Evolutionary conservation across 2,888 invertebrate species (phyloP), one percentile per base, ranked within the genome.

Genomic region (Norana najaformis): DNA sequence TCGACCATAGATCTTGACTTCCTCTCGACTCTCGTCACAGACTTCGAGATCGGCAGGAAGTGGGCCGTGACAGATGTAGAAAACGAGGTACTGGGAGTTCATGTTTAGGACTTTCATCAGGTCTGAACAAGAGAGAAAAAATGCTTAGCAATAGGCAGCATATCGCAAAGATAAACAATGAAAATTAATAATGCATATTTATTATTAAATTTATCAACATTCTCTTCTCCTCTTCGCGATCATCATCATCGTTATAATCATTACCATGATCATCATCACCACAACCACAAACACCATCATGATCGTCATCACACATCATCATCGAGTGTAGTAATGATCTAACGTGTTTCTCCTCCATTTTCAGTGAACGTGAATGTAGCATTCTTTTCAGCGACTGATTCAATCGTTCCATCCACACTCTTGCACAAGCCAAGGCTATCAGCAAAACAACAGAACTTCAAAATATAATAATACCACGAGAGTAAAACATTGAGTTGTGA

Each of bases 51-150:
- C 85, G 37, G 85, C 18, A 20, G 41, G 41, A 8, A 47, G 34
- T 35, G 41, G 30, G 13, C 88, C 88, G 30, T 88, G 39, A 39
- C 88, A 88, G 88, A 39, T 34, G 41, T 88, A 88, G 18, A 18
- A 11, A n/a, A 88, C 37, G 41, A 88, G 39, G 41, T 88, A 88
- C 88, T 88, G 88, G 37, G 88, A 39, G 88, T 88, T 88, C 88
- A 88, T 88, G 88, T 38, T 38, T 20, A 88, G 88, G 34, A 88
- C 18, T 35, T 88, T 88, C 39, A 88, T 41, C 88, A 88, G n/a
- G 38, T 88, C 88, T 88, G 37, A 39, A 39, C 13, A 30, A 3
- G 3, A n/a, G 16, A 69, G 11, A n/a, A n/a, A 69, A 69, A 69
- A n/a, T n/a, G 20, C 23, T 23, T 11, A 23, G 23, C 8, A 23